phyloP scores from a whole-genome alignment of 2,797 vertebrate species.

The Sebastes steindachneri region DNA sequence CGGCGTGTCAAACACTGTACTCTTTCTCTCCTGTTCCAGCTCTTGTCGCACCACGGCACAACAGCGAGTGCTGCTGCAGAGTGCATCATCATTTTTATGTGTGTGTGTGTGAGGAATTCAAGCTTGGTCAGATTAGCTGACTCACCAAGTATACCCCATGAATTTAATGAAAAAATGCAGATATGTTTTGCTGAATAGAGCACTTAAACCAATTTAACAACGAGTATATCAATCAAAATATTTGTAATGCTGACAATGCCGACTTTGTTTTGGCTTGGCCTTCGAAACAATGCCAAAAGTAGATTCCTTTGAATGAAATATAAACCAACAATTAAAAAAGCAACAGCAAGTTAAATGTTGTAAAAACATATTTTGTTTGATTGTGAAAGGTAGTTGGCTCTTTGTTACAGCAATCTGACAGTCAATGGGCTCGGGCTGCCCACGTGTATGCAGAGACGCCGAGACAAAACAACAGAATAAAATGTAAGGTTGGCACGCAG shows the following conservation, averaged over 20 bases:
- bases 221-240: slow-evolving; percentile 20
- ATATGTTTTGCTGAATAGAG: slow-evolving; percentile 40
- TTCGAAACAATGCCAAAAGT: slow-evolving; percentile 1
- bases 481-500: slow-evolving; percentile 52
- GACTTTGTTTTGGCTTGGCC: not conserved
- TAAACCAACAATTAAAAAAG: slow-evolving; percentile 1
- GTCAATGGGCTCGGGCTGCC: slow-evolving; percentile 31
- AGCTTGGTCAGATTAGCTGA: slow-evolving; percentile 48
- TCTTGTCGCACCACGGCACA: slow-evolving; percentile 38
- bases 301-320: not conserved
- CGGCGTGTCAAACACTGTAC: slow-evolving; percentile 34
- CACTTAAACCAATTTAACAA: slow-evolving; percentile 29
- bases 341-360: not conserved
- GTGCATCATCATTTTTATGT: slow-evolving; percentile 33
- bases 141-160: slow-evolving; percentile 27
- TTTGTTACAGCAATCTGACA: slow-evolving; percentile 22
- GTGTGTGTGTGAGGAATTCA: slow-evolving; percentile 14
- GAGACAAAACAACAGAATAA: slow-evolving; percentile 38
- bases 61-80: slow-evolving; percentile 29
- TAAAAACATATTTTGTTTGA: not conserved
- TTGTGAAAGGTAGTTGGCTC: slow-evolving; percentile 1
- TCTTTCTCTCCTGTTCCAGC: slow-evolving; percentile 19
- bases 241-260: slow-evolving; percentile 5
- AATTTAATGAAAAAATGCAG: slow-evolving; percentile 52
- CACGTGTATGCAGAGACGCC: slow-evolving; percentile 15